Base-by-base conservation (phyloP, 2,113 vertebrate genomes). In the Cichladusa arquata region DNA sequence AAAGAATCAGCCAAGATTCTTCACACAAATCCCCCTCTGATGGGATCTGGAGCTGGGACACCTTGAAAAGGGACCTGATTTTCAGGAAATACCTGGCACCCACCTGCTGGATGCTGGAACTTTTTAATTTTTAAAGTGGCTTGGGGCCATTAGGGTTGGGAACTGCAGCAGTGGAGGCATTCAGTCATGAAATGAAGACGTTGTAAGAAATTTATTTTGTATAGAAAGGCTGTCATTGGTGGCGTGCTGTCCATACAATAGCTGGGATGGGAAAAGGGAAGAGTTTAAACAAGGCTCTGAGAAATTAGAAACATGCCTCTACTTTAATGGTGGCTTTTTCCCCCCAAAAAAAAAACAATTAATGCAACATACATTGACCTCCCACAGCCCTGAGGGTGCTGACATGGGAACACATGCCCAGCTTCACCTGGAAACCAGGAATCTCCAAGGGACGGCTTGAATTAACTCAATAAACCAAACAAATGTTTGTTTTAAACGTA, bases 401-500 rank as follows among this genome's bases (percentile, higher is more conserved):
- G 76, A 74, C 88, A 34, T 48, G 80, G 88, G 88, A 97, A 92
- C 60, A 40, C 58, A 45, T 5, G 45, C 56, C 76, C 76, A 66
- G 72, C 90, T 67, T 96, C 86, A 97, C 96, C 95, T 97, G 94
- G 91, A 88, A 83, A 74, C 24, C 79, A 83, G 76, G 72, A 57
- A 90, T 78, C 67, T 73, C 45, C 19, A 18, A 33, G 5, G 10
- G 51, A 51, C 3, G 47, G 67, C 72, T 88, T 4, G 44, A 71
- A 79, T 92, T 74, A 86, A 88, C 57, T 45, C 95, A 78, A 93
- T 74, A 36, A 90, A 90, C 60, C 88, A 93, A 92, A 86, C 85
- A 74, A 94, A 95, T 92, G 88, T 93, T 93, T 93, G 93, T 90
- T 96, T 96, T 88, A 88, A 94, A 86, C 2, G 15, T 23, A 88